Base-by-base conservation (phyloP, 2,113 vertebrate genomes). In the Cettia cetti region DNA sequence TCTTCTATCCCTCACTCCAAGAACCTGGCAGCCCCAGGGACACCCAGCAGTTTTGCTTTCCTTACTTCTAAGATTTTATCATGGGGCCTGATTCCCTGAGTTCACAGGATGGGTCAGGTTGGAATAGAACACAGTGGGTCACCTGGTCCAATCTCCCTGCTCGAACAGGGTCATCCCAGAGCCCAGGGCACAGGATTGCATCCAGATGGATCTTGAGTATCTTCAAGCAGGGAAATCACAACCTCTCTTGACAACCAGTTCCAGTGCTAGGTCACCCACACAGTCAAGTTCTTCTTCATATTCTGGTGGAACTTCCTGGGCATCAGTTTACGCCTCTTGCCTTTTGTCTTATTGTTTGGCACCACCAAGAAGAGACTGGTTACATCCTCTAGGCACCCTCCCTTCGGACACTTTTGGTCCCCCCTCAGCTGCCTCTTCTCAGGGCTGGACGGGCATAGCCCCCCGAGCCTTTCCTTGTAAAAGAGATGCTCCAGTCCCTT, bases 1-100 rank as follows among this genome's bases (percentile, higher is more conserved):
- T 9, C 8, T 31, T 11, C 31, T 15, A 6, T 6, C 30, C 16
- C 7, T 50, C 13, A 20, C 4, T 7, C 45, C 28, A 44, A 44
- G 18, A 74, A 35, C 10, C 4, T 44, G 30, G 13, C 22, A 70
- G 17, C 0, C 15, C 22, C 40, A 11, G 35, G 31, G 53, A n/a
- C 30, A 63, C 6, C 0, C 17, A 6, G 24, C 2, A 6, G 5
- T 23, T 45, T 74, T 27, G 3, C 15, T 44, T 78, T 31, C n/a
- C 0, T 0, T 4, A 12, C 18, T 35, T 42, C 5, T 8, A 39
- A 26, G 22, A 22, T 19, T 59, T 21, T 17, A 8, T 8, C 7
- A 5, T 13, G 33, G 57, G 39, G 14, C 9, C 8, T 1, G 3
- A 26, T 9, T 35, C 30, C 14, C 39, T 6, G 16, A 24, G 30